These are phyloP conservation scores for Mesorhabditis spiculigera DNA, from an alignment of 2,888 invertebrate genomes.

Conservation along the genomic window DNA sequence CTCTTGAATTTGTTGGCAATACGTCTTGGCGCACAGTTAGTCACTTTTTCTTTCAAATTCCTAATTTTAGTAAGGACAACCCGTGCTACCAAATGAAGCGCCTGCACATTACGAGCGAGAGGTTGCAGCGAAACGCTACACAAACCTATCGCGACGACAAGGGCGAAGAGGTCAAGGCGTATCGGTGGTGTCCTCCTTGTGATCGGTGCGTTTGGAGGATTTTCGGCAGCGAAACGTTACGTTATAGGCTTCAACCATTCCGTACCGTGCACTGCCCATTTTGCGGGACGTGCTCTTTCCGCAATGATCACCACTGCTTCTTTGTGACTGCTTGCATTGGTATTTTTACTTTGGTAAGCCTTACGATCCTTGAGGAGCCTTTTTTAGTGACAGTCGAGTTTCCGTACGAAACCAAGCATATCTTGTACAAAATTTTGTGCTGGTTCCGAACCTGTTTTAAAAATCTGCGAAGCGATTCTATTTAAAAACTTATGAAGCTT, in stretches of 20 bases:
- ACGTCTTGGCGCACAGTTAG: neutral
- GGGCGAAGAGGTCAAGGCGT: neutral
- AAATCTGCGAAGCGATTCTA: no score
- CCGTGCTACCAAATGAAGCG: neutral
- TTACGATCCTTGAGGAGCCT: no score
- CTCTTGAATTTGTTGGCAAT: neutral
- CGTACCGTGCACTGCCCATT: neutral
- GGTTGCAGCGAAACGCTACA: neutral
- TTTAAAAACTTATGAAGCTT: no score
- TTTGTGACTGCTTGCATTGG: neutral
- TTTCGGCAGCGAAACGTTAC: neutral
- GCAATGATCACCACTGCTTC: slow-evolving; percentile 4
- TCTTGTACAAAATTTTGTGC: no score
- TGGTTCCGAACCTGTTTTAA: no score
- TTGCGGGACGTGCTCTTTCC: slow-evolving; percentile 1
- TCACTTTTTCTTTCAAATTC: no score
- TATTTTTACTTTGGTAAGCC: neutral
- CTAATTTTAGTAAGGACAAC: neutral
- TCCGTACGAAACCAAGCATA: no score
- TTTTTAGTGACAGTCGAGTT: no score
- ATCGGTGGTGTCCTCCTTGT: neutral
- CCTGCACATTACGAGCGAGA: neutral
- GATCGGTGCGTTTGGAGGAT: neutral
- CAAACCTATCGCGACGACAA: neutral
- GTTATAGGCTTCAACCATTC: neutral